Evolutionary conservation across 2,888 invertebrate genomes (phyloP).

Genomic region (Brenthis ino): DNA sequence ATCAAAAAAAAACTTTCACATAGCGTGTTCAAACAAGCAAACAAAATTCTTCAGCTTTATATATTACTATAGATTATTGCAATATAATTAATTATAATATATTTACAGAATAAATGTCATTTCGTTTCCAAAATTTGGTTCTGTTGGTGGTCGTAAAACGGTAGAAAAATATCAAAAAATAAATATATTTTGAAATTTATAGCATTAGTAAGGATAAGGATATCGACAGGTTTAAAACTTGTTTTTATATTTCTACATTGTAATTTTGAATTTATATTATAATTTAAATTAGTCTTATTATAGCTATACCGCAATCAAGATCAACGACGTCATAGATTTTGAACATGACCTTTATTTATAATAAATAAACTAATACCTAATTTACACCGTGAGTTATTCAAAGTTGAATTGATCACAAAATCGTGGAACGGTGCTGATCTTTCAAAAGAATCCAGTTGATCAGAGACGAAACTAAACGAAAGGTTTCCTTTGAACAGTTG

Average conservation of each 20-base stretch:
- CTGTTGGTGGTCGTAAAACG: too few species aligned
- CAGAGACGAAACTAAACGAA: conserved; percentile 67
- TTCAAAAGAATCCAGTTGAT: conserved; percentile 22
- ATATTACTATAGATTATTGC: too few species aligned
- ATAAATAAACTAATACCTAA: too few species aligned
- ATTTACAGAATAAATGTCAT: too few species aligned
- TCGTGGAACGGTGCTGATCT: conserved; percentile 30
- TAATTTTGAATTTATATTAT: conserved; percentile 11
- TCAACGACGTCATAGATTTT: not conserved
- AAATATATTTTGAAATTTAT: too few species aligned
- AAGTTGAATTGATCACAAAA: conserved; percentile 7
- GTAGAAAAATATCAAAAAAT: too few species aligned
- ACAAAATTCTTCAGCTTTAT: too few species aligned
- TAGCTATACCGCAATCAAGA: not conserved
- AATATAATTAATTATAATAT: too few species aligned
- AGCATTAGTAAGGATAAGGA: not conserved
- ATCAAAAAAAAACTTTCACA: too few species aligned
- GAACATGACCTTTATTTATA: too few species aligned
- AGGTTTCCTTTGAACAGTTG: conserved; percentile 74
- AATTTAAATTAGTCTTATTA: conserved; percentile 5
- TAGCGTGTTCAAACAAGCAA: too few species aligned
- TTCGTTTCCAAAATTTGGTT: too few species aligned
- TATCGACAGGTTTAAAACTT: not conserved
- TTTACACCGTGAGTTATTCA: not conserved
- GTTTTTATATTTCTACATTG: conserved; percentile 2